Base-by-base conservation (phyloP, 2,797 vertebrate genomes). In the Sebastes steindachneri region DNA sequence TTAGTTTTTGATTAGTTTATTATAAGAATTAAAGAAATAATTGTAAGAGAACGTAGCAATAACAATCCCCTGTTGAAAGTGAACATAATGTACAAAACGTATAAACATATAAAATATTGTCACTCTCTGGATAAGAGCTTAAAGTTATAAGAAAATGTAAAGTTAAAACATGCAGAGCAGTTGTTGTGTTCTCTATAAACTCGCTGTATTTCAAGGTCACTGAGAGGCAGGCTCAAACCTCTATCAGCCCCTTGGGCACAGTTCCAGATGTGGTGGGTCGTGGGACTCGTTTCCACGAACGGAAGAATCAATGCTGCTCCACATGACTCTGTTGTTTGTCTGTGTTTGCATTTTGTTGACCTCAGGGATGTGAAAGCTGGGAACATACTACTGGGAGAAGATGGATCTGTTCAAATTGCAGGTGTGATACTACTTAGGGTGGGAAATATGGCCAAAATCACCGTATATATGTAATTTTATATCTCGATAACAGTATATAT, bases 341-440 rank as follows among this genome's bases (percentile, higher is more conserved):
- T 89, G 65, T 84, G 74, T 89, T 80, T 84, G 60, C 91, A 67
- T 41, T 92, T 94, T 90, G 87, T 64, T 80, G 88, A 93, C 86
- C 86, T 82, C 80, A 94, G 93, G 92, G 93, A 94, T 89, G 96
- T 99, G 94, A 99, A 99, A 93, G 99, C 98, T 83, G 99, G 98
- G 66, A 99, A 99, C 95, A 99, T 99, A 93, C 97, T 99, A 68
- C 94, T 99, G 89, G 99, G 99, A 89, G 98, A 99, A 91, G 98
- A 99, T 79, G 99, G 99, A 70, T 99, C 98, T 7, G 96, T 99
- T 87, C 98, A 99, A 95, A 99, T 99, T 91, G 99, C 98, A 98
- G 99, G 98, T 99, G 82, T 82, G 41, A 45, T 45, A 45, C 6
- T 45, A 45, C 41, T 45, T 17, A 0, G 41, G 15, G 41, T 45